A percentile compares a stretch with the other conserved stretches of the same genome.
These are phyloP conservation scores for Hermodice carunculata DNA, from an alignment of 2,888 invertebrate genomes.

Conservation along the genomic window DNA sequence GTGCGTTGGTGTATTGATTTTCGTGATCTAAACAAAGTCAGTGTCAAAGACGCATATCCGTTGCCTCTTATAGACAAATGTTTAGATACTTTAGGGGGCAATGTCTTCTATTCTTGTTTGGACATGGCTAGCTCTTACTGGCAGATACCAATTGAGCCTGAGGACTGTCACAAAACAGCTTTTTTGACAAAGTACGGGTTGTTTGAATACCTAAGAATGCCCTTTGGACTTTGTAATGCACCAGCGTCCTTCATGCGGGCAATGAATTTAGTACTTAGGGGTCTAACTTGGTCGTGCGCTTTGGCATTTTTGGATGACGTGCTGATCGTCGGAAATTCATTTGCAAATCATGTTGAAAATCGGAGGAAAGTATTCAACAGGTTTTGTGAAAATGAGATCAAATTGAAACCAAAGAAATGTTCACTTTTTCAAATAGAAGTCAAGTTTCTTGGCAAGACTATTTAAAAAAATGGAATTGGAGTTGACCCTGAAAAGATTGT, in stretches of 20 bases:
- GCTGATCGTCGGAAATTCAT: not conserved
- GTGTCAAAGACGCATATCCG: not conserved
- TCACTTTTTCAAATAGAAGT: slow-evolving; percentile 7
- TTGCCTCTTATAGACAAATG: not conserved
- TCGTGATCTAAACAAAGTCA: not conserved
- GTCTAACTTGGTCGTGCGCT: not conserved
- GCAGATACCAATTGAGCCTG: not conserved
- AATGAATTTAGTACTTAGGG: not conserved
- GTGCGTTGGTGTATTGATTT: not conserved
- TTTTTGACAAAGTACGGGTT: not conserved
- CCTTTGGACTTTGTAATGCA: slow-evolving; percentile 1
- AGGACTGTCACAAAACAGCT: slow-evolving; percentile 2
- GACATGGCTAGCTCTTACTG: not conserved
- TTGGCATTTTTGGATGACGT: slow-evolving; percentile 10
- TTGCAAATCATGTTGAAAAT: not conserved
- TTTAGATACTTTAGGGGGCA: not conserved
- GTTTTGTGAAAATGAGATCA: not conserved
- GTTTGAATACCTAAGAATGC: slow-evolving; percentile 1
- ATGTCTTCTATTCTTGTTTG: not conserved
- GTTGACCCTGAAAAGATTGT: not conserved
- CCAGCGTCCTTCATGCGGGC: not conserved
- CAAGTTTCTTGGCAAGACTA: not conserved
- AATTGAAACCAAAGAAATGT: slow-evolving; percentile 10
- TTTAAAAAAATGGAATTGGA: not conserved
- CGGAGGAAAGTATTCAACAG: slow-evolving; percentile 2